Conservation (phyloP, 2,888 invertebrate genomes). For the Nomada flava region DNA sequence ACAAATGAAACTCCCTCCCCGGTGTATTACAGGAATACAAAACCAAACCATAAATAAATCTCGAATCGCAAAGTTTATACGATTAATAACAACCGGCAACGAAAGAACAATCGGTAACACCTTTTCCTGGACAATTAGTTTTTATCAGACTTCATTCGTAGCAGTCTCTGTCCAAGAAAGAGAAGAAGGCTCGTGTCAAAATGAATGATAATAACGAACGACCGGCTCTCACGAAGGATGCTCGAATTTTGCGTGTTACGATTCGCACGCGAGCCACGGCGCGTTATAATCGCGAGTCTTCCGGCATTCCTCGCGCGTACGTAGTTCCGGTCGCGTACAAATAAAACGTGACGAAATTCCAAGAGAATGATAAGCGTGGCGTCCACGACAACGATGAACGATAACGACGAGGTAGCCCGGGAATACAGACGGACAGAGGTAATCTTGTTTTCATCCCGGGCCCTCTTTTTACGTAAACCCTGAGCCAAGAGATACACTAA, state of each 20-base stretch:
- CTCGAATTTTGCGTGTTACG: slow-evolving; percentile 7
- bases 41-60: too few relatives aligned
- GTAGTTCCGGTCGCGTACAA: slow-evolving; percentile 4
- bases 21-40: too few relatives aligned
- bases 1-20: too few relatives aligned
- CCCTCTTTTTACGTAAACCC: background rate
- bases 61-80: too few relatives aligned
- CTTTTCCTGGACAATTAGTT: too few relatives aligned
- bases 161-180: background rate
- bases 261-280: slow-evolving; percentile 9
- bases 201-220: slow-evolving; percentile 13
- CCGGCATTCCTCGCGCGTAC: slow-evolving; percentile 1
- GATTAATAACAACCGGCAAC: too few relatives aligned
- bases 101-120: background rate
- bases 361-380: background rate
- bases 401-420: too few relatives aligned
- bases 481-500: background rate
- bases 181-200: background rate
- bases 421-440: background rate
- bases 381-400: background rate
- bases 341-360: slow-evolving; percentile 12
- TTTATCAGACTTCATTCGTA: background rate
- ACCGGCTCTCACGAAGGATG: background rate
- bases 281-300: slow-evolving; percentile 6
- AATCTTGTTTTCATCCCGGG: background rate